These are phyloP conservation scores for Empis livida DNA, from an alignment of 2,888 invertebrate genomes.

Conservation along the genomic window DNA sequence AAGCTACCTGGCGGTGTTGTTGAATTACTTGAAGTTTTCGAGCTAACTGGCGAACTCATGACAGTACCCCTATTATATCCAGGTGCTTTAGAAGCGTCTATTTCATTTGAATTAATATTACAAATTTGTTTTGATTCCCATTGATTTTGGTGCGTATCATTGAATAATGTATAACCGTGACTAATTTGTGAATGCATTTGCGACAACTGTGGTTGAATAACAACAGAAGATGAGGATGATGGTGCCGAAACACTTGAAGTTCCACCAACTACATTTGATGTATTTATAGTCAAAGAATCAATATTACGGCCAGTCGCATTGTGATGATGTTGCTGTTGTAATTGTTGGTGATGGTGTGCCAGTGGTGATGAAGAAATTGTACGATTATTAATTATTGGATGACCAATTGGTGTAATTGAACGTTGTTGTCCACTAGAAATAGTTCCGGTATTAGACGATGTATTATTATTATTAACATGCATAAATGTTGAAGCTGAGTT, in stretches of 20 bases:
- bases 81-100: slow-evolving; percentile 81
- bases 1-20: slow-evolving; percentile 39
- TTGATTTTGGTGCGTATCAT: slow-evolving; percentile 46
- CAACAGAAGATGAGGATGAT: slow-evolving; percentile 15
- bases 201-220: slow-evolving; percentile 23
- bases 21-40: slow-evolving; percentile 43
- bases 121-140: slow-evolving; percentile 37
- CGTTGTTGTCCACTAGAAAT: slow-evolving; percentile 15
- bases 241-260: slow-evolving; percentile 5
- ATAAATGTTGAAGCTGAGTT: slow-evolving; percentile 13
- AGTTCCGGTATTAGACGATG: slow-evolving; percentile 14
- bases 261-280: slow-evolving; percentile 10
- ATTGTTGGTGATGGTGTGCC: slow-evolving; percentile 15
- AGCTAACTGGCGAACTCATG: slow-evolving; percentile 63
- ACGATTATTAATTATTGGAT: slow-evolving; percentile 17
- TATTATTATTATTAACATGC: too few species aligned
- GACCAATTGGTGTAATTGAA: slow-evolving; percentile 33
- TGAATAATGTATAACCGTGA: slow-evolving; percentile 76
- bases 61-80: slow-evolving; percentile 68
- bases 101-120: slow-evolving; percentile 40
- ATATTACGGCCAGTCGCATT: slow-evolving; percentile 4
- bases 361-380: slow-evolving; percentile 15
- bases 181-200: slow-evolving; percentile 29
- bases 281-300: slow-evolving; percentile 8
- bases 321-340: slow-evolving; percentile 20